Percentiles rank a stretch among this genome's conserved stretches.
phyloP scores from a whole-genome alignment of 92 coral and sea anemone species.

The Paramuricea clavata region DNA sequence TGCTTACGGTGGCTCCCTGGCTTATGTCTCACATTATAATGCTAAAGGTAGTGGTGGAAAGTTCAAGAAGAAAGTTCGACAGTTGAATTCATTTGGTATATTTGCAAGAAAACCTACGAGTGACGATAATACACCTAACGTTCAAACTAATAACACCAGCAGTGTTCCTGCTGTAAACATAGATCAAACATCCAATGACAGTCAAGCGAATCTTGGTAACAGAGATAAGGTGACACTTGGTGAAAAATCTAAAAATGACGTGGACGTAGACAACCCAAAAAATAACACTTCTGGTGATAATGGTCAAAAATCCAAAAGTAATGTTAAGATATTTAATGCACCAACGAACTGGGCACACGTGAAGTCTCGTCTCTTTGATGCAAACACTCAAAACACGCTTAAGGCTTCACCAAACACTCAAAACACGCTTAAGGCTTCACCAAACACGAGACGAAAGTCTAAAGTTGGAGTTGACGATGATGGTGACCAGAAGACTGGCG shows the following conservation, averaged over 20 bases:
- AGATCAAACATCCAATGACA: not conserved
- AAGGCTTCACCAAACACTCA: not conserved
- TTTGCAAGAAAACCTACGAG: not conserved
- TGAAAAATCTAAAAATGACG: not conserved
- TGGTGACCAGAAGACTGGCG: not conserved
- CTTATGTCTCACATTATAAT: constrained; percentile 29
- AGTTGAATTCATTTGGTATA: constrained; percentile 31
- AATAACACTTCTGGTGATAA: constrained; percentile 12
- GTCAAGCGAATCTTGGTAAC: not conserved
- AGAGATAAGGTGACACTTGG: not conserved
- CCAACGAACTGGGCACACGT: constrained; percentile 82
- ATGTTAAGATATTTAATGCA: constrained; percentile 77
- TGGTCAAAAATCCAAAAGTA: constrained; percentile 44
- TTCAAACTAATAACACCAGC: not conserved
- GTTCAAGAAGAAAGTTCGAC: constrained; percentile 37
- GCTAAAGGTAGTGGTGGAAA: not conserved
- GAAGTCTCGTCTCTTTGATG: constrained; percentile 24
- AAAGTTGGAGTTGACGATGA: constrained; percentile 10
- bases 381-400: not conserved
- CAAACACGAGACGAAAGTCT: not conserved
- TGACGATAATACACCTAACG: not conserved
- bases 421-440: not conserved
- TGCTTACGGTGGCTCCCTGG: constrained; percentile 5
- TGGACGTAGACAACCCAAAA: not conserved
- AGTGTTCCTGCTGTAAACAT: not conserved